Percentiles rank a stretch among this genome's conserved stretches.
Conservation (phyloP, 2,113 vertebrate genomes). For the Indri indri region DNA sequence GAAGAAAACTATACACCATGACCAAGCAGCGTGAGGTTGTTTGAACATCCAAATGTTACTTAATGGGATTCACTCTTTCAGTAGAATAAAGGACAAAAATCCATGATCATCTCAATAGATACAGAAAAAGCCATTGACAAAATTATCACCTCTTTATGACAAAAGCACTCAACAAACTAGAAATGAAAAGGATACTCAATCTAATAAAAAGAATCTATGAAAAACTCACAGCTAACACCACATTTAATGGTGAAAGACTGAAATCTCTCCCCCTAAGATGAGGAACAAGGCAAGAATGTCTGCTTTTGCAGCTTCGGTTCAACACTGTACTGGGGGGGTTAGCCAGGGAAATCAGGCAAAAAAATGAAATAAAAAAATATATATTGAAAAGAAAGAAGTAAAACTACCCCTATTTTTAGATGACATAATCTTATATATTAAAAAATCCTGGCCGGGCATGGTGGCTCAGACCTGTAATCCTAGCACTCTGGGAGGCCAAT, state of each 20-base stretch:
- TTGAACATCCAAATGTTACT: not conserved
- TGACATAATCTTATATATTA: too few species aligned
- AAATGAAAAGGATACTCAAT: not conserved
- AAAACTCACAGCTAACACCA: not conserved
- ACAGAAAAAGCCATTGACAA: not conserved
- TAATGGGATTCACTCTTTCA: not conserved
- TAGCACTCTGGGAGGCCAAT: too few species aligned
- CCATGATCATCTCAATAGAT: not conserved
- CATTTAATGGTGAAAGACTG: not conserved
- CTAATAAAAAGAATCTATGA: not conserved
- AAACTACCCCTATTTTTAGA: not conserved
- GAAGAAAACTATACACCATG: not conserved
- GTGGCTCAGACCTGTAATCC: too few species aligned
- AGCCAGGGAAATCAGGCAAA: not conserved
- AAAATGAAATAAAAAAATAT: not conserved
- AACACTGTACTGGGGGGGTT: not conserved
- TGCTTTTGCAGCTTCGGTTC: not conserved
- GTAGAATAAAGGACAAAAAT: not conserved
- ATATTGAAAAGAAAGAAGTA: not conserved
- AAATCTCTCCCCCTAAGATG: not conserved
- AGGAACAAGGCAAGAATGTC: not conserved
- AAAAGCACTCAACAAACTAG: not conserved
- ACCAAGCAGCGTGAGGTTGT: not conserved
- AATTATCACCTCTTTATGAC: not conserved
- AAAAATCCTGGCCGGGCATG: too few species aligned